phyloP scores from a whole-genome alignment of 2,888 invertebrate genomes.

The Fissipunctia ypsillon region DNA sequence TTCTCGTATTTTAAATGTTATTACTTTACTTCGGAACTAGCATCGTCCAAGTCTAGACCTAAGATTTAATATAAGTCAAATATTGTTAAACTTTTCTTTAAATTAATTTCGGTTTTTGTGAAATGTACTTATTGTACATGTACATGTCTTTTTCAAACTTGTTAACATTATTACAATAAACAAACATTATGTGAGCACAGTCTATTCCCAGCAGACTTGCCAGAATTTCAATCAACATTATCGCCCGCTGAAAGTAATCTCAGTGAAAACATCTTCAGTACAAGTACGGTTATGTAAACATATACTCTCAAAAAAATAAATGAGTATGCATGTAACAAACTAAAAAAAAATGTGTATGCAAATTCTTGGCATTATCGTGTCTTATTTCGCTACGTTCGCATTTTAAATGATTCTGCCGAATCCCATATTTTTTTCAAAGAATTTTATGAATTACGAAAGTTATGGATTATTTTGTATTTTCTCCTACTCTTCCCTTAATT shows the following conservation, averaged over 20 bases:
- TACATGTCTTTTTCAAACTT: background rate
- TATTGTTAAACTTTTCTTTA: too few relatives aligned
- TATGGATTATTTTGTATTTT: background rate
- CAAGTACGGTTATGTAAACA: conserved; percentile 43
- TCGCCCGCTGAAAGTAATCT: conserved; percentile 49
- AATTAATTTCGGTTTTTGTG: too few relatives aligned
- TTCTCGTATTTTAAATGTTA: too few relatives aligned
- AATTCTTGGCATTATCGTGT: too few relatives aligned
- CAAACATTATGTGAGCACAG: conserved; percentile 11
- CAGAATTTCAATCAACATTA: conserved; percentile 53
- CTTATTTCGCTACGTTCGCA: background rate
- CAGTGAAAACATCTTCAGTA: conserved; percentile 42
- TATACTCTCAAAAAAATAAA: conserved; percentile 29
- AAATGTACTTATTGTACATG: too few relatives aligned
- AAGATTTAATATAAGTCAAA: too few relatives aligned
- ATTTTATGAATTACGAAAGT: background rate
- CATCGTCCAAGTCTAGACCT: too few relatives aligned
- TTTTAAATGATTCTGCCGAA: too few relatives aligned
- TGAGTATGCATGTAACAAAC: conserved; percentile 4
- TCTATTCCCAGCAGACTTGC: conserved; percentile 8
- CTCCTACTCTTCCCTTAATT: background rate
- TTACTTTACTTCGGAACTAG: too few relatives aligned
- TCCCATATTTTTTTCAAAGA: background rate
- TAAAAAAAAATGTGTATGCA: too few relatives aligned
- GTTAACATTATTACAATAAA: conserved; percentile 25